Conservation (phyloP, 2,797 vertebrate genomes). For the Syngnathus rostellatus region DNA sequence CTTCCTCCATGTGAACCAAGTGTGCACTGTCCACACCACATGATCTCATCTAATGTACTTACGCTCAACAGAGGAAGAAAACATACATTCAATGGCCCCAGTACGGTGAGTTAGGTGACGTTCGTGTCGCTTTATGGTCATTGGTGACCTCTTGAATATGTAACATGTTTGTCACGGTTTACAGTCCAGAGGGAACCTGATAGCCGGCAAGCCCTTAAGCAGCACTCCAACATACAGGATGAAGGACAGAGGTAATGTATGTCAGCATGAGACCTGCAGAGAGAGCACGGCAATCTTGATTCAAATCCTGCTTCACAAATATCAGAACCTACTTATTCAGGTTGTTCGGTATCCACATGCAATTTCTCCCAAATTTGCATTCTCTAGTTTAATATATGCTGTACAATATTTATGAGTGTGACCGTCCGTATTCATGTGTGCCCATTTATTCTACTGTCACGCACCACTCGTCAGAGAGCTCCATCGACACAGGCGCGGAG, state of each 20-base stretch:
- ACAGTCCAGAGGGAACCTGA: constrained; percentile 60
- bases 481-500: constrained; percentile 69
- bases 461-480: constrained; percentile 62
- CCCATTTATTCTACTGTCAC: not conserved
- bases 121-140: not conserved
- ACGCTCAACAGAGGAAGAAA: constrained; percentile 59
- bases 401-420: not conserved
- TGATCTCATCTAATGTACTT: constrained; percentile 10
- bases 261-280: not conserved
- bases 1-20: not conserved
- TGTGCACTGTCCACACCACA: not conserved
- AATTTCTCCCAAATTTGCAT: not conserved
- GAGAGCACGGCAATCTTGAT: too few relatives aligned
- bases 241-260: constrained; percentile 62
- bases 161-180: constrained; percentile 3
- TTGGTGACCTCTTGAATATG: not conserved
- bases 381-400: not conserved
- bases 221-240: constrained; percentile 72
- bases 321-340: not conserved
- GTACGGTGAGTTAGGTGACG: constrained; percentile 46
- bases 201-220: constrained; percentile 65
- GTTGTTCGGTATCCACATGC: not conserved
- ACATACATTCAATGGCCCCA: constrained; percentile 59
- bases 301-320: not conserved
- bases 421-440: not conserved